Conservation (phyloP, 2,888 invertebrate genomes). For the Linnaemya vulpina region DNA sequence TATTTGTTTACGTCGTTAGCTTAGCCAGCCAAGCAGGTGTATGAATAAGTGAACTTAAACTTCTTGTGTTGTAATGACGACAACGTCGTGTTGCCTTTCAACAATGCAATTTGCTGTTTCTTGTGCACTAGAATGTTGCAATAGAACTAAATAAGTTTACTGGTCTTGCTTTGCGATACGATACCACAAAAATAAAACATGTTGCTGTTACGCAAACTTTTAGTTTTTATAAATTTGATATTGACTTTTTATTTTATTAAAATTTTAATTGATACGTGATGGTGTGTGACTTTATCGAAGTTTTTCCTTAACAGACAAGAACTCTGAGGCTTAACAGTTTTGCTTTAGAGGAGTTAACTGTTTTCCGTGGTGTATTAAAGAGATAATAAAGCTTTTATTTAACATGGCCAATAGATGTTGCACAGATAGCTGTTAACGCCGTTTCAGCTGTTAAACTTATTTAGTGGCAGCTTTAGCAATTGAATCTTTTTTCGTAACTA, state of each 20-base stretch:
- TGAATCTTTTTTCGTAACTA: not conserved
- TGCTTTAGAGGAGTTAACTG: conserved; percentile 9
- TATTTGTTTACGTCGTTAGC: not conserved
- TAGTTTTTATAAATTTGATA: conserved; percentile 61
- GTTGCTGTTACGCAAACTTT: conserved; percentile 53
- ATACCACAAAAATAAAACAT: not conserved
- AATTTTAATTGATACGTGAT: conserved; percentile 38
- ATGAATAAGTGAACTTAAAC: conserved; percentile 69
- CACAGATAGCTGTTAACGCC: conserved; percentile 1
- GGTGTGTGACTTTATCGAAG: conserved; percentile 8
- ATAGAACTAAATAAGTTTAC: conserved; percentile 35
- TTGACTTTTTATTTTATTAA: conserved; percentile 64
- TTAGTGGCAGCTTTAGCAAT: conserved; percentile 1
- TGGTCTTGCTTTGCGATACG: conserved; percentile 12
- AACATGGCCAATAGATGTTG: conserved; percentile 22
- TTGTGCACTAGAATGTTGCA: conserved; percentile 43
- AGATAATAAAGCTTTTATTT: conserved; percentile 33
- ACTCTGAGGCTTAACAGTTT: conserved; percentile 12
- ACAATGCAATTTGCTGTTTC: conserved; percentile 21
- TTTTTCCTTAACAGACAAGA: conserved; percentile 29
- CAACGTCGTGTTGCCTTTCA: conserved; percentile 4
- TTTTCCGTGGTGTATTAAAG: conserved; percentile 17
- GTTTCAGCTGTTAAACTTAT: not conserved
- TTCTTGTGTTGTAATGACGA: conserved; percentile 59
- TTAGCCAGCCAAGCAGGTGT: conserved; percentile 46